phyloP scores from a whole-genome alignment of 2,113 vertebrate genomes.

The Andinoacara biseriatus region DNA sequence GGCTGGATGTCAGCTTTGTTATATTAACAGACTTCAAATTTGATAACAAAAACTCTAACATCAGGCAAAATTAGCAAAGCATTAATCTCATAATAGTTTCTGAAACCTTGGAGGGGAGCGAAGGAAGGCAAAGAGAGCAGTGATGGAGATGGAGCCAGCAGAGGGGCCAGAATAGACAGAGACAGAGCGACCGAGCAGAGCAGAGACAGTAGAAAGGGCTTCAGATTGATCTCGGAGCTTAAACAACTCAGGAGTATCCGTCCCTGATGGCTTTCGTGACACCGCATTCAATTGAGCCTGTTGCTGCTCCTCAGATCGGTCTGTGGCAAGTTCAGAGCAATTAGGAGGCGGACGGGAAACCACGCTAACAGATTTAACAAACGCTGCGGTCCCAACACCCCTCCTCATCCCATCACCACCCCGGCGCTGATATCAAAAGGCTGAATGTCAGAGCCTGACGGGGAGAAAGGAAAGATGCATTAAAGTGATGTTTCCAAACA shows the following conservation, averaged over 20 bases:
- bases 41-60: neutral
- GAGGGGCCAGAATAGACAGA: neutral
- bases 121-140: neutral
- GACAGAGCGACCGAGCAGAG: neutral
- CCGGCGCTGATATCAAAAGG: neutral
- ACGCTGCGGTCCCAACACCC: neutral
- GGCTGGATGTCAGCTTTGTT: neutral
- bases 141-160: neutral
- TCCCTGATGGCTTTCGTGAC: constrained; percentile 54
- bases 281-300: constrained; percentile 39
- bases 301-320: constrained; percentile 61
- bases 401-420: neutral
- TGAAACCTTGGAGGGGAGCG: neutral
- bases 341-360: constrained; percentile 25
- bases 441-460: neutral
- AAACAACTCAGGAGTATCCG: constrained; percentile 27
- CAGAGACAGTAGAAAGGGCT: neutral
- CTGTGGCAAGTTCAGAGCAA: constrained; percentile 17
- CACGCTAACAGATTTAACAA: neutral
- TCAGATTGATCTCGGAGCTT: constrained; percentile 27
- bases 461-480: neutral
- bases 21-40: neutral
- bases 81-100: neutral
- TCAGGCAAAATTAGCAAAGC: neutral
- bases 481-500: neutral